Base-by-base conservation (phyloP, 2,797 vertebrate species). In the Sciaenops ocellatus region DNA sequence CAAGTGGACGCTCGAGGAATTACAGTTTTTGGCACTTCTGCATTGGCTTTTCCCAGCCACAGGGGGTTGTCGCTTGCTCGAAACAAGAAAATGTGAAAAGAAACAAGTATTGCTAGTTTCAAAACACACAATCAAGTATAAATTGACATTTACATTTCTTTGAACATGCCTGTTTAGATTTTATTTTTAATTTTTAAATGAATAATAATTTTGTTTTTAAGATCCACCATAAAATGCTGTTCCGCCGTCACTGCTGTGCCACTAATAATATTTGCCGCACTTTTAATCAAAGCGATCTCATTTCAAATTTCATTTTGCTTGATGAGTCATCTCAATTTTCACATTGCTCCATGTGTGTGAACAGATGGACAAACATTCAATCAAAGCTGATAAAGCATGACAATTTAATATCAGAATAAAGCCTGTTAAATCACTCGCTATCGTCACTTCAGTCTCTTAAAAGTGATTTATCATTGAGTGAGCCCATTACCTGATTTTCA, bases 401-500 rank as follows among this genome's bases (percentile, higher is more conserved):
- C 71, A 59, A 62, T 87, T 79, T 73, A 69, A 82, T 77, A 72
- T 44, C 60, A 52, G 79, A 89, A 57, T 30, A 18, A 56, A 81
- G 78, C 63, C 78, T 55, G 70, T 79, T 78, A 76, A 81, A 70
- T 60, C 64, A 65, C 67, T 83, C 55, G 16, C 77, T 59, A 51
- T 77, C 55, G 10, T 67, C 80, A 69, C 81, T 63, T 83, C 81
- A 66, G 70, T 77, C 73, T 72, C 42, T 77, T 86, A 62, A 76
- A 82, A 85, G 78, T 83, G 70, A 90, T 87, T 86, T 65, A 79
- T 87, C 51, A 34, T 6, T 50, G 64, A 60, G 3, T 69, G 26
- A 79, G 63, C 65, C 78, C 69, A 78, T 89, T 68, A 83, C 82
- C 80, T 83, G 76, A 17, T 85, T 86, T 83, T 81, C 59, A 79